Evolutionary conservation across 64 coral and sea anemone species (phyloP), one percentile per base, ranked within the genome.

Genomic region (Astreopora myriophthalma): DNA sequence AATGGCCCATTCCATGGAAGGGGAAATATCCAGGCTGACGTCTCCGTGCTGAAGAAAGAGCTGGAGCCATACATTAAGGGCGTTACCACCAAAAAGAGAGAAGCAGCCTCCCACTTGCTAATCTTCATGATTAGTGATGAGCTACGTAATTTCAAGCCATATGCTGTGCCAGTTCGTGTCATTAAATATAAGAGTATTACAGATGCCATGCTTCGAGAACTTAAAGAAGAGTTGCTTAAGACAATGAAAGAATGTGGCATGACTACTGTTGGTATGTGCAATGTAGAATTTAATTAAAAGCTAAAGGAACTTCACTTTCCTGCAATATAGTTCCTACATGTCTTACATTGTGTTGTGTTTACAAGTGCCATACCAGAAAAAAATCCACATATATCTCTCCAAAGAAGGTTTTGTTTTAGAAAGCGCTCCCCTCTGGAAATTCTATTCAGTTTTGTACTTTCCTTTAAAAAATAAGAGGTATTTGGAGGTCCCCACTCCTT

Each of bases 101-200:
- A 93, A 62, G 92, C 92, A 48, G 73, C 85, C 17, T 88, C 74
- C 6, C 85, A 93, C 60, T 25, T 93, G 20, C 84, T 88, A 48
- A 61, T 93, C 5, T 93, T 93, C 44, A 93, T 93, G 92, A 79
- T 93, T 31, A 75, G 66, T 30, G 75, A 87, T 25, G 85, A 93
- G 40, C 71, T 48, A 23, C 66, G 91, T 23, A 32, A 24, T 8
- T 69, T 26, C n/a, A 79, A 93, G 34, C 83, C 91, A 19, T 87
- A 87, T 87, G 82, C 67, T 31, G 73, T 92, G 55, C 89, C 89
- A 37, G 78, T 92, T 30, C 64, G 79, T 22, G 89, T 70, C 7
- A 22, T 85, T 1, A 52, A 73, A 14, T 90, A 80, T 55, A 90
- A 81, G 48, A 27, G 34, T 32, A 79, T 80, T 46, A 90, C 74